These are phyloP conservation scores for Mythimna ferrago DNA, from an alignment of 2,888 invertebrate species.

Conservation along the genomic window DNA sequence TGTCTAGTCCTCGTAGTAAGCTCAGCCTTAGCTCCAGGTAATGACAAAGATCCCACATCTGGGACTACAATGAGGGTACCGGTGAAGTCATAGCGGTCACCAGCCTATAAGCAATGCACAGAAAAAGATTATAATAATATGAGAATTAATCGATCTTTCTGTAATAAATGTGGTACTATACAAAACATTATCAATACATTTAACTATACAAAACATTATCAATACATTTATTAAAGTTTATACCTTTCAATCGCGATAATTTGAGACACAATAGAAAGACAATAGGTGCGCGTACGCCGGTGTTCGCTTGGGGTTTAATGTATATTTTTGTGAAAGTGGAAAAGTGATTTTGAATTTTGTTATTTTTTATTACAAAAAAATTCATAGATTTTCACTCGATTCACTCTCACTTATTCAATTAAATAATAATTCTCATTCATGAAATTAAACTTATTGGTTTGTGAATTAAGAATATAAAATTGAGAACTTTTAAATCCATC, in stretches of 20 bases:
- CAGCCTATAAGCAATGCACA: slow-evolving; percentile 85
- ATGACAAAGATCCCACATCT: slow-evolving; percentile 96
- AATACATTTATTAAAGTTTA: background rate
- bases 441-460: no score
- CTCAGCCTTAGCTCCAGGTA: slow-evolving; percentile 97
- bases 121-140: slow-evolving; percentile 20
- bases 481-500: no score
- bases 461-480: no score
- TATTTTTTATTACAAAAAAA: no score
- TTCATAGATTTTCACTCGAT: no score
- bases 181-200: no score
- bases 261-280: no score
- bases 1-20: slow-evolving; percentile 93
- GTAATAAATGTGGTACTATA: background rate
- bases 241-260: no score
- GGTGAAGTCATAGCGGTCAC: slow-evolving; percentile 97
- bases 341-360: background rate
- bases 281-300: no score
- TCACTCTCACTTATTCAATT: no score
- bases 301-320: no score
- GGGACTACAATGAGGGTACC: slow-evolving; percentile 99
- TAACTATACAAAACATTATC: background rate
- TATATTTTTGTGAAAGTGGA: background rate
- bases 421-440: no score
- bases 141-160: background rate